Evolutionary conservation across 2,797 vertebrate species (phyloP), one percentile per base, ranked within the genome.

Genomic region (Threskiornis aethiopicus): DNA sequence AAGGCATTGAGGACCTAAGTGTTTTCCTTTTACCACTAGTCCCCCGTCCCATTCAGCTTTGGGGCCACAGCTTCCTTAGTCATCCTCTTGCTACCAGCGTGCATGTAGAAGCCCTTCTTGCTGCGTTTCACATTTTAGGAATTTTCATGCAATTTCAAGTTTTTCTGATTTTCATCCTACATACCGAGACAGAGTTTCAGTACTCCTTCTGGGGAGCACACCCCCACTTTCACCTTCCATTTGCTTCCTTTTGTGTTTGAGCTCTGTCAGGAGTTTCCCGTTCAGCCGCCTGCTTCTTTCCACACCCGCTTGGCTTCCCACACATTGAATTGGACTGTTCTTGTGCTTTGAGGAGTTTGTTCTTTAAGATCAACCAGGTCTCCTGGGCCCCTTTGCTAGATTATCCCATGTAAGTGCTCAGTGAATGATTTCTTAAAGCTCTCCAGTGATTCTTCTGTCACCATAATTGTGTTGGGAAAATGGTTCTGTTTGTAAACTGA

Each of bases 361-460:
- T 96, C 89, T 92, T 96, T 79, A 93, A 95, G 91, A 94, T 94
- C 87, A 94, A 42, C 81, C 37, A 71, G 64, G 84, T 94, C 93
- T 96, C 96, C 35, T 93, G 92, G 87, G 90, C 57, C 73, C 26
- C 52, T 83, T 93, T 96, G 61, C 89, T 94, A 80, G 81, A 92
- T 97, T 93, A 94, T 78, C 89, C 69, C 46, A 69, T 93, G 86
- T 96, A 96, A 95, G 89, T 89, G 89, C 88, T 92, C 75, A 96
- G 87, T 52, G 89, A 91, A 84, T 87, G 78, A 81, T 93, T 97
- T 96, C 84, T 89, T 96, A 97, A 80, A 94, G 92, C 89, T 95
- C 94, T 94, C 87, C 79, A 86, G 89, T 96, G 92, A 91, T 97
- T 94, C 84, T 96, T 93, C 79, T 87, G 67, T 96, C 84, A 90